phyloP scores from a whole-genome alignment of 2,113 vertebrate species.

The Cygnus atratus region DNA sequence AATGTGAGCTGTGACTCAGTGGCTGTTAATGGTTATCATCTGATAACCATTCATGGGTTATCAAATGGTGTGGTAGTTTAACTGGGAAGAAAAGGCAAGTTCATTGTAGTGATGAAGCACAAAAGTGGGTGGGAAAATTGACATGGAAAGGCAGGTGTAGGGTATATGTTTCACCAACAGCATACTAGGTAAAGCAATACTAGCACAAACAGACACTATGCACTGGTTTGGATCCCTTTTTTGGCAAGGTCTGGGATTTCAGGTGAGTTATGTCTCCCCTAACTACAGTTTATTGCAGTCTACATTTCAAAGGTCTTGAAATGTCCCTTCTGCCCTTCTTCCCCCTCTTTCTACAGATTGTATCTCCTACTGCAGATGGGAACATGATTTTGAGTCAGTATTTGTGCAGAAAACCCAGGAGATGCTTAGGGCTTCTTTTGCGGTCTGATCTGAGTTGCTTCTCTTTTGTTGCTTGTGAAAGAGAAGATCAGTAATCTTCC shows the following conservation, averaged over 20 bases:
- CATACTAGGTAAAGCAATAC: accelerated
- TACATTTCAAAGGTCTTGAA: background rate
- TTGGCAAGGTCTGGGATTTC: background rate
- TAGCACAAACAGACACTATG: background rate
- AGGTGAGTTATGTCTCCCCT: background rate
- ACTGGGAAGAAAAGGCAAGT: background rate
- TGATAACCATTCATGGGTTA: background rate
- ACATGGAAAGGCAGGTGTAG: background rate
- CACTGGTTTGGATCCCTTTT: background rate
- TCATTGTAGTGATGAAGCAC: background rate
- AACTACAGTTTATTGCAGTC: background rate
- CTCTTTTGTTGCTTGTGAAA: background rate
- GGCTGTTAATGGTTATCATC: background rate
- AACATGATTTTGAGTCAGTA: background rate
- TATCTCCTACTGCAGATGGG: background rate
- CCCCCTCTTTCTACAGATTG: accelerated
- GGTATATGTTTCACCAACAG: background rate
- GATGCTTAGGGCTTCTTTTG: background rate
- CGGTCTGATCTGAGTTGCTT: background rate
- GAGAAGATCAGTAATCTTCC: background rate
- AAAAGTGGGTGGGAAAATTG: background rate
- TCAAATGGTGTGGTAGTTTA: background rate
- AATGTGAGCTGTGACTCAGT: background rate
- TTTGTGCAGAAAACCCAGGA: background rate
- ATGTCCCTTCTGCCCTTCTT: background rate